Percentiles rank a stretch among this genome's conserved stretches.
These are phyloP conservation scores for Pterocles orientalis DNA, from an alignment of 2,113 vertebrate genomes.

Conservation along the genomic window DNA sequence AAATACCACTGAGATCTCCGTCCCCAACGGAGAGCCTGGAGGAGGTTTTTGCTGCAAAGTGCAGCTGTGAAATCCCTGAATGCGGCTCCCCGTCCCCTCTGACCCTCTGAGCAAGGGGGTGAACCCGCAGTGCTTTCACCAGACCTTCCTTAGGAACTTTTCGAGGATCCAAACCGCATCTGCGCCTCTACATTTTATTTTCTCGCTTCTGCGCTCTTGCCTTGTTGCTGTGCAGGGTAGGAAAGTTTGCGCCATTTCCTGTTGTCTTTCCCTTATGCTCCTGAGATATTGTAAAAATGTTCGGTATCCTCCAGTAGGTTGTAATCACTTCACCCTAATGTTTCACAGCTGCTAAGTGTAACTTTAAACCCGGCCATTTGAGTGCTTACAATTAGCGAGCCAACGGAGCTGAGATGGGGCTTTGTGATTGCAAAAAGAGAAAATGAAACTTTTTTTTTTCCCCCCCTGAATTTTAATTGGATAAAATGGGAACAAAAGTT, in stretches of 20 bases:
- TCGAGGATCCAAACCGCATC: neutral
- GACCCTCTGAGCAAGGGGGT: rapidly evolving
- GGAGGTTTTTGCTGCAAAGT: neutral
- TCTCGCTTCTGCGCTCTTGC: neutral
- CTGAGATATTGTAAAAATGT: slow-evolving; percentile 73
- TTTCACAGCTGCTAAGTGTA: slow-evolving; percentile 67
- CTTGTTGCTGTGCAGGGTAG: slow-evolving; percentile 56
- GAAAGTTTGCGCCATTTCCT: slow-evolving; percentile 72
- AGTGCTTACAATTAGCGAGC: slow-evolving; percentile 59
- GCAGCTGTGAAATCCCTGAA: neutral
- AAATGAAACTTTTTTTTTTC: neutral
- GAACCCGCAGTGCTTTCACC: rapidly evolving
- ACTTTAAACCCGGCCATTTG: slow-evolving; percentile 57
- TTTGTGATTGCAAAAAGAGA: slow-evolving; percentile 13
- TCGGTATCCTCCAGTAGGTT: slow-evolving; percentile 70
- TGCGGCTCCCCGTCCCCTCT: neutral
- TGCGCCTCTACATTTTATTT: neutral
- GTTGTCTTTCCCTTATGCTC: slow-evolving; percentile 65
- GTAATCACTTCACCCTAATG: slow-evolving; percentile 72
- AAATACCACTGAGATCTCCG: rapidly evolving
- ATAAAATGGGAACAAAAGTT: slow-evolving; percentile 35
- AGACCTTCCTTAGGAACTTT: rapidly evolving
- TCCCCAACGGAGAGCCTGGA: neutral
- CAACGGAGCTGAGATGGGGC: neutral
- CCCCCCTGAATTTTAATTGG: neutral